Evolutionary conservation across 1,140 invertebrate genomes (phyloP), one percentile per base, ranked within the genome.

Genomic region (Trinorchestia longiramus): DNA sequence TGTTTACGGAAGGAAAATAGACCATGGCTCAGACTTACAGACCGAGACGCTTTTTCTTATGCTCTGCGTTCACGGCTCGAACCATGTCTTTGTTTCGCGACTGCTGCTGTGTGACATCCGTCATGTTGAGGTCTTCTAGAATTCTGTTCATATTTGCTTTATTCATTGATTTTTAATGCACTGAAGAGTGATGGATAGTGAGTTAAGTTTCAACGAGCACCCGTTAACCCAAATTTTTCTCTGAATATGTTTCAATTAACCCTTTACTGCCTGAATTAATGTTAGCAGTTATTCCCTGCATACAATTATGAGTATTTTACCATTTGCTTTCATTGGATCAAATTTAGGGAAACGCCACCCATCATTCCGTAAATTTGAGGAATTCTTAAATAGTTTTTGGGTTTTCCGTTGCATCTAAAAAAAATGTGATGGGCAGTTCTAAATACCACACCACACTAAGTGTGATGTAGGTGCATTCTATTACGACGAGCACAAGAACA

Each of bases 1-100:
- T 77, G 62, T 77, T 77, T 77, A 77, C 62, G 62, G 62, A 77
- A 77, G 62, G 62, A 77, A 77, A 77, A 77, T 77, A 77, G 62
- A 77, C 62, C 62, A 28, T 77, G 62, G 62, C 62, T 23, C 1
- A 77, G 62, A 77, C 36, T 77, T 77, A 77, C 62, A 77, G 62
- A 77, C 62, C 62, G 62, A 77, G 62, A 77, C 62, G 62, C 62
- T 77, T 36, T 15, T 36, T 77, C 28, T 77, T 19, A 3, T 77
- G 62, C 28, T 77, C 15, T 77, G 62, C 62, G 62, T 77, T 36
- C 28, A 36, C 3, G 62, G 62, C 62, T 23, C 36, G 62, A 11
- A 77, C 62, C 28, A 3, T 77, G 62, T 28, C 62, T 77, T 77
- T 77, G 62, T 77, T 28, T 77, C 62, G 62, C 28, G 36, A 36